Evolutionary conservation across 2,888 invertebrate genomes (phyloP).

Genomic region (Mycalesis mineus): DNA sequence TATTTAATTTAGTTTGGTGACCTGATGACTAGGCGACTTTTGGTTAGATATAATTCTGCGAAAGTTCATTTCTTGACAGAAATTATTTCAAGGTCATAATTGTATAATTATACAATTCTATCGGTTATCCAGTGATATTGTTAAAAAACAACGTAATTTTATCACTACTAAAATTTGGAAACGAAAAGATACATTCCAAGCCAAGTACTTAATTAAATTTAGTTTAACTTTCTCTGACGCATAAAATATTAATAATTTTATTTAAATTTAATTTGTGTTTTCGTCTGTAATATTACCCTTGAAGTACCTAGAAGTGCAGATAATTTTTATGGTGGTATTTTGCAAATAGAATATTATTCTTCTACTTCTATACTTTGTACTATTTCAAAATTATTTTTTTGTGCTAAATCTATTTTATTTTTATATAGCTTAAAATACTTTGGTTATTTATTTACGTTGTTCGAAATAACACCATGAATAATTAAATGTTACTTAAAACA

Average conservation of each 20-base stretch:
- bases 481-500: neutral
- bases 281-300: neutral
- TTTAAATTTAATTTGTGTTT: neutral
- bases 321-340: neutral
- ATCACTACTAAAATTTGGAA: neutral
- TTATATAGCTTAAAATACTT: too few species aligned
- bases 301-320: neutral
- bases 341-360: neutral
- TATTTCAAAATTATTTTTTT: too few species aligned
- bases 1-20: too few species aligned
- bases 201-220: constrained; percentile 65
- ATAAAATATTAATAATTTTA: constrained; percentile 4
- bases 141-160: neutral
- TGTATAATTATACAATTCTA: too few species aligned
- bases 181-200: constrained; percentile 51
- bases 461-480: neutral
- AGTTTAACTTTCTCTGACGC: constrained; percentile 21
- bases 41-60: too few species aligned
- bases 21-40: too few species aligned
- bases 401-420: too few species aligned
- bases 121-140: neutral
- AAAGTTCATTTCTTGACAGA: too few species aligned
- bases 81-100: too few species aligned
- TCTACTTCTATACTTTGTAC: too few species aligned
- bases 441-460: neutral